phyloP scores from a whole-genome alignment of 1,140 invertebrate species.

The Sycophaga agraensis region DNA sequence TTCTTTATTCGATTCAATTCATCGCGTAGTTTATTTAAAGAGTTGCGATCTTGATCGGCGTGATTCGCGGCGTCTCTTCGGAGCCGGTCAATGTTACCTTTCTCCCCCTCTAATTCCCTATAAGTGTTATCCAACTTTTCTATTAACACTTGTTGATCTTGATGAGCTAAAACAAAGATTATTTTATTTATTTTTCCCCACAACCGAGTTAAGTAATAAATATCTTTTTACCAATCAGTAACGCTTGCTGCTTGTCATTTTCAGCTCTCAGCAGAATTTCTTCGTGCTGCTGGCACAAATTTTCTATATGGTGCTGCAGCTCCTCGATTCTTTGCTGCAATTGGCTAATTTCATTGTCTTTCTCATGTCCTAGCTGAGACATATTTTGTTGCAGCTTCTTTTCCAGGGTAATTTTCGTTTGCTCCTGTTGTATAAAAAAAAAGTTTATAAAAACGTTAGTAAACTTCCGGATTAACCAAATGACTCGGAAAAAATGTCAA shows the following conservation, averaged over 20 bases:
- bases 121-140: conserved; percentile 72
- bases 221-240: conserved; percentile 68
- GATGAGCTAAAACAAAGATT: conserved; percentile 64
- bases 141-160: conserved; percentile 79
- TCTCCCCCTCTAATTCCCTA: conserved; percentile 71
- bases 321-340: conserved; percentile 72
- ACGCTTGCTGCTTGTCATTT: conserved; percentile 86
- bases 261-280: conserved; percentile 80
- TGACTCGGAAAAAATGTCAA: not conserved
- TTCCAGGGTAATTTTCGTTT: conserved; percentile 69
- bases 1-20: conserved; percentile 69
- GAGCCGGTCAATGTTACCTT: conserved; percentile 67
- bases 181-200: conserved; percentile 4
- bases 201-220: not conserved
- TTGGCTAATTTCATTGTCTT: conserved; percentile 72
- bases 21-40: conserved; percentile 72
- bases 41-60: conserved; percentile 71
- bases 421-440: conserved; percentile 57
- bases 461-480: not conserved
- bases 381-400: conserved; percentile 73
- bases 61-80: conserved; percentile 68
- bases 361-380: conserved; percentile 70
- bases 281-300: conserved; percentile 78
- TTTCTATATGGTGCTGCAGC: conserved; percentile 75
- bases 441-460: too few relatives aligned